phyloP scores from a whole-genome alignment of 1,140 invertebrate species.

The Himalopsyche phryganea region DNA sequence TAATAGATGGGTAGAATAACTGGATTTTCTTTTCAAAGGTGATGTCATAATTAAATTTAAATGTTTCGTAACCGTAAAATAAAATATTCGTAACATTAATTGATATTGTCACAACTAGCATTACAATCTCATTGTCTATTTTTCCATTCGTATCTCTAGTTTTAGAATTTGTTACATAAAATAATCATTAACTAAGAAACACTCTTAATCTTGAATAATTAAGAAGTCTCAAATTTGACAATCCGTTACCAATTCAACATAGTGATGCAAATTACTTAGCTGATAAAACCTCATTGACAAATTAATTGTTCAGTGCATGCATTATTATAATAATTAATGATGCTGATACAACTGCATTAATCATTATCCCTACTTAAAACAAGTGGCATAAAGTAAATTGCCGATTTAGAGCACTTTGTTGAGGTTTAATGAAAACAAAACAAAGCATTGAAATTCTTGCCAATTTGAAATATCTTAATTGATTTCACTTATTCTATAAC shows the following conservation, averaged over 20 bases:
- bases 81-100: not conserved
- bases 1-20: not conserved
- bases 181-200: not conserved
- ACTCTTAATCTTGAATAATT: slow-evolving; percentile 9
- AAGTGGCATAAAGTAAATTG: too few relatives aligned
- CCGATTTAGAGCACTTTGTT: too few relatives aligned
- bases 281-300: not conserved
- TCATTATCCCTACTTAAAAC: too few relatives aligned
- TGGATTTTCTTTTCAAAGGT: not conserved
- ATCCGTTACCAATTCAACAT: not conserved
- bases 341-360: too few relatives aligned
- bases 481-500: too few relatives aligned
- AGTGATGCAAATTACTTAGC: not conserved
- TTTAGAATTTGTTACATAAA: not conserved
- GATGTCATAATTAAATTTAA: not conserved
- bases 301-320: not conserved
- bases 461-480: too few relatives aligned
- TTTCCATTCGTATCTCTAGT: slow-evolving; percentile 10
- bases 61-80: not conserved
- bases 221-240: not conserved
- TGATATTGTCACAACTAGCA: slow-evolving; percentile 2
- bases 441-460: too few relatives aligned
- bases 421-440: too few relatives aligned
- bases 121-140: slow-evolving; percentile 10
- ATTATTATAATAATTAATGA: not conserved